Conservation (phyloP, 2,113 vertebrate genomes). For the Hydrolagus affinis region DNA sequence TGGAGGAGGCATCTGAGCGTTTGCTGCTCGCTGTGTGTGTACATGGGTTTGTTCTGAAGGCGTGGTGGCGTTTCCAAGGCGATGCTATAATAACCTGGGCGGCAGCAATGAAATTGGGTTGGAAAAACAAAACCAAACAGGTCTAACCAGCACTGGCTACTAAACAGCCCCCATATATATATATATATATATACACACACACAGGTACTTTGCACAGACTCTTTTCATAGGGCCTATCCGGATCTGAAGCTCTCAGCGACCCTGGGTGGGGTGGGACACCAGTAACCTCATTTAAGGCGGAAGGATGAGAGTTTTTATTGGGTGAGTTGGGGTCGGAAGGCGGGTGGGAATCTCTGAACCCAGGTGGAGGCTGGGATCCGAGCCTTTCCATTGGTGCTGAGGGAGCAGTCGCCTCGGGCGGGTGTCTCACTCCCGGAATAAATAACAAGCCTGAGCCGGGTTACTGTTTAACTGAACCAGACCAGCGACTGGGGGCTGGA, state of each 20-base stretch:
- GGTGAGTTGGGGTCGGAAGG: background rate
- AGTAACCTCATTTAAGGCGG: background rate
- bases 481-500: background rate
- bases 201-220: too few species aligned
- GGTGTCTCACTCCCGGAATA: background rate
- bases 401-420: background rate
- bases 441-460: background rate
- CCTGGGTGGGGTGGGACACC: too few species aligned
- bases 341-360: background rate
- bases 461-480: slow-evolving; percentile 26
- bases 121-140: slow-evolving; percentile 42
- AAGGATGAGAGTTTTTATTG: background rate
- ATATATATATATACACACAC: too few species aligned
- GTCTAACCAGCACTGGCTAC: slow-evolving; percentile 29
- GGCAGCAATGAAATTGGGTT: slow-evolving; percentile 37
- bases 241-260: background rate
- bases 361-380: background rate
- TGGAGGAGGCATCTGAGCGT: too few species aligned
- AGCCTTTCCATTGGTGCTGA: slow-evolving; percentile 9
- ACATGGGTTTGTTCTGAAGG: slow-evolving; percentile 39
- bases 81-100: slow-evolving; percentile 42
- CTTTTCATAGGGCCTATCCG: background rate
- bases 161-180: too few species aligned
- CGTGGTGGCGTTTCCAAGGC: slow-evolving; percentile 43
- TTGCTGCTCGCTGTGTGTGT: background rate